phyloP scores from a whole-genome alignment of 2,797 vertebrate species.

The Channallabes apus region DNA sequence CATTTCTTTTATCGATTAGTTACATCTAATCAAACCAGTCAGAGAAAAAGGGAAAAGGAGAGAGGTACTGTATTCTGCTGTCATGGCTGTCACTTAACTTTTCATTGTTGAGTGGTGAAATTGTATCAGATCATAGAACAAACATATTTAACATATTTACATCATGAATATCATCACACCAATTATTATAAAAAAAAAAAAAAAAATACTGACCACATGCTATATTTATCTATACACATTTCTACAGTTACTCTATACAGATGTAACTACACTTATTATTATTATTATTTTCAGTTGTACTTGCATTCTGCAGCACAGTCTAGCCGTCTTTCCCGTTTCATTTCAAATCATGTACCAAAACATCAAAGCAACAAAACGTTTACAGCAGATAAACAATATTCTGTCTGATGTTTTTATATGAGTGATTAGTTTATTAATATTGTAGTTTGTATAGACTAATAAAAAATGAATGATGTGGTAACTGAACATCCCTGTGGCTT shows the following conservation, averaged over 20 bases:
- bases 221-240: neutral
- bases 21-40: no score
- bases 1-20: no score
- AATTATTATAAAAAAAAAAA: neutral
- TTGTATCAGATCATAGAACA: no score
- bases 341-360: slow-evolving; percentile 1
- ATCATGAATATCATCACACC: no score
- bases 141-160: no score
- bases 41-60: no score
- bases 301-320: slow-evolving; percentile 7
- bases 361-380: neutral
- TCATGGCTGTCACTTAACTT: no score
- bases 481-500: slow-evolving; percentile 50
- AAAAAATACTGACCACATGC: neutral
- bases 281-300: neutral
- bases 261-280: neutral
- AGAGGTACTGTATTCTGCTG: no score
- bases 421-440: neutral
- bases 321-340: neutral
- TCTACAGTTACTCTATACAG: neutral
- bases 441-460: slow-evolving; percentile 45
- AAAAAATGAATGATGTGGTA: slow-evolving; percentile 57
- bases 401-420: neutral
- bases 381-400: neutral
- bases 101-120: no score